Evolutionary conservation across 2,113 vertebrate species (phyloP).

Genomic region (Mobula hypostoma): DNA sequence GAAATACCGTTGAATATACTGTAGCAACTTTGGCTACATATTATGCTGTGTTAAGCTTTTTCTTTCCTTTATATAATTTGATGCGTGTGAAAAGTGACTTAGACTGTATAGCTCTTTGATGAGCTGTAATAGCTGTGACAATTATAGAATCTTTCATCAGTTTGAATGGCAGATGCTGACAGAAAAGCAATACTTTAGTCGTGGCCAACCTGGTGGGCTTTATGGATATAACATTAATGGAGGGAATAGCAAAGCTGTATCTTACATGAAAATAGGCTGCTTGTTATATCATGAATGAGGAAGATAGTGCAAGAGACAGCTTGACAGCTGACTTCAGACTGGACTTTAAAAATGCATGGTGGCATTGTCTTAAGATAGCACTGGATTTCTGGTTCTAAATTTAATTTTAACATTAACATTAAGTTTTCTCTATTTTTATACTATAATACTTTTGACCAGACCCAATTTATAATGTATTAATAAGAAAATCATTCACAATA

Average conservation of each 20-base stretch:
- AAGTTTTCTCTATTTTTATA: background rate
- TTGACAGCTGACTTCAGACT: background rate
- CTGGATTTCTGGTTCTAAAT: background rate
- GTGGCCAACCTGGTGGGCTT: background rate
- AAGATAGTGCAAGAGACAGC: background rate
- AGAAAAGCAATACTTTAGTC: slow-evolving; percentile 39
- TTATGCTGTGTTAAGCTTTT: slow-evolving; percentile 34
- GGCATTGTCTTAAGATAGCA: background rate
- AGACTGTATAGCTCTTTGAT: slow-evolving; percentile 33
- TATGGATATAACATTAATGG: background rate
- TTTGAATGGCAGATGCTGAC: slow-evolving; percentile 38
- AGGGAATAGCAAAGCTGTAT: background rate
- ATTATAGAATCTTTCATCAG: slow-evolving; percentile 39
- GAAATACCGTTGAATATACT: background rate
- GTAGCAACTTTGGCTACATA: slow-evolving; percentile 18
- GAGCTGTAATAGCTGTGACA: slow-evolving; percentile 39
- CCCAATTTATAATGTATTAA: background rate
- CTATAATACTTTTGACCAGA: background rate
- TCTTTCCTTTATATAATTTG: slow-evolving; percentile 35
- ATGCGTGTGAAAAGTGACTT: slow-evolving; percentile 39
- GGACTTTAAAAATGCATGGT: slow-evolving; percentile 13
- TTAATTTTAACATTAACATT: background rate
- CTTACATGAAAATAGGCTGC: background rate
- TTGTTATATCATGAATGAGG: background rate
- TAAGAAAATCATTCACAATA: no score